Conservation (phyloP, 2,888 invertebrate genomes). For the Microchrysa polita region DNA sequence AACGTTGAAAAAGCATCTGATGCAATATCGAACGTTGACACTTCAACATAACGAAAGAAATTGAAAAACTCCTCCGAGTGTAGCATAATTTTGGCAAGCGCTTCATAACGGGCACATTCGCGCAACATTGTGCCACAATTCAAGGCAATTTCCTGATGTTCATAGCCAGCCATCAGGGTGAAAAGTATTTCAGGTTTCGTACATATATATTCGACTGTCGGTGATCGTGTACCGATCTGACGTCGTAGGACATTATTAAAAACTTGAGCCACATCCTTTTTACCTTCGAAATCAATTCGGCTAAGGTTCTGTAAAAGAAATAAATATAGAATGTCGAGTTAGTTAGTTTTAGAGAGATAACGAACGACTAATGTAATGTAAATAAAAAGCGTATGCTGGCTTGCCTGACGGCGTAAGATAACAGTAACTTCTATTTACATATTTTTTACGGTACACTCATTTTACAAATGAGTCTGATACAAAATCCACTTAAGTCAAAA, state of each 20-base stretch:
- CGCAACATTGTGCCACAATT: constrained; percentile 99
- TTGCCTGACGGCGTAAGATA: too few relatives aligned
- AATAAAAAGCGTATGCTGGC: too few relatives aligned
- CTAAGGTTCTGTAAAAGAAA: constrained; percentile 69
- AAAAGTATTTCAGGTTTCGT: constrained; percentile 97
- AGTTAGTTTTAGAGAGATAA: constrained; percentile 14
- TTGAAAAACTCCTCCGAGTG: constrained; percentile 98
- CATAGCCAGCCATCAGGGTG: constrained; percentile 97
- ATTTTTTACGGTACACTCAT: too few relatives aligned
- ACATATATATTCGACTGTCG: constrained; percentile 98
- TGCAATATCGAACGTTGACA: constrained; percentile 99
- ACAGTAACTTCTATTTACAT: too few relatives aligned
- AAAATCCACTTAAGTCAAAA: too few relatives aligned
- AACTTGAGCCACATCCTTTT: constrained; percentile 99
- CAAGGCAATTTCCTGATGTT: constrained; percentile 97
- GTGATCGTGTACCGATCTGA: constrained; percentile 97
- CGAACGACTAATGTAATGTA: too few relatives aligned
- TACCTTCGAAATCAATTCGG: constrained; percentile 87
- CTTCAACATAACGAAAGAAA: constrained; percentile 99
- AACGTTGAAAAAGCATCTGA: constrained; percentile 99
- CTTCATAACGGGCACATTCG: constrained; percentile 98
- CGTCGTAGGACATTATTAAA: constrained; percentile 98
- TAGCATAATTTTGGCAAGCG: constrained; percentile 97
- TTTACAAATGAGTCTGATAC: too few relatives aligned
- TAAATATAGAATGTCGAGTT: constrained; percentile 27